Conservation (phyloP, 2,113 vertebrate genomes). For the Gopherus evgoodei region DNA sequence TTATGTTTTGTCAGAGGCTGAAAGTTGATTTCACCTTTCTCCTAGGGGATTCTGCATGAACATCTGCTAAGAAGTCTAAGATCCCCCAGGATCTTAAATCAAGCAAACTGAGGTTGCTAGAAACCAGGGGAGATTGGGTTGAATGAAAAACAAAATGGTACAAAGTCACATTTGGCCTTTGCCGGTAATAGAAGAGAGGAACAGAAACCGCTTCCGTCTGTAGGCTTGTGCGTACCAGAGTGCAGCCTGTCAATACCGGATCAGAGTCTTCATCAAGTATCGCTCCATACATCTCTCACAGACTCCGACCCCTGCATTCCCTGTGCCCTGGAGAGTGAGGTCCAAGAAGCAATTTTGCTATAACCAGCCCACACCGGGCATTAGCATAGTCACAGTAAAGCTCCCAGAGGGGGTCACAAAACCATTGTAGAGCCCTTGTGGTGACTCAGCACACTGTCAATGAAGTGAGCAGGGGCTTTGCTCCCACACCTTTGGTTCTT, state of each 20-base stretch:
- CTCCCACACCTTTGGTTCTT: background rate
- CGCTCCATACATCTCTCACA: background rate
- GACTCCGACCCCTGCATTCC: background rate
- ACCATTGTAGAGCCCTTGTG: fast-evolving
- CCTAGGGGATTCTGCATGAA: background rate
- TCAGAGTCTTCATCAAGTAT: background rate
- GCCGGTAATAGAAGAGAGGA: background rate
- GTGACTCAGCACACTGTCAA: background rate
- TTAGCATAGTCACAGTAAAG: background rate
- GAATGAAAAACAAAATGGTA: background rate
- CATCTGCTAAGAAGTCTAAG: background rate
- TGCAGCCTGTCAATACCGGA: background rate
- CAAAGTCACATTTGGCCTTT: background rate
- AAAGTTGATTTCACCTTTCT: background rate
- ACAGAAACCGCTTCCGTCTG: background rate
- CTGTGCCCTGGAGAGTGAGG: fast-evolving
- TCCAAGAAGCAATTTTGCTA: background rate
- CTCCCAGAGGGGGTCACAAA: background rate
- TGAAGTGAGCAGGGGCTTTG: background rate
- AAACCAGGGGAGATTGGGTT: background rate
- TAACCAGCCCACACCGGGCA: background rate
- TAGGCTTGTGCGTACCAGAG: background rate
- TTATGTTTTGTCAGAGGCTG: background rate
- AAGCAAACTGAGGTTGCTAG: background rate
- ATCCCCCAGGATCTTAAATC: background rate